A percentile compares a stretch with the other conserved stretches of the same genome.
These are phyloP conservation scores for Paraescarpia echinospica DNA, from an alignment of 1,140 invertebrate genomes.

Conservation along the genomic window DNA sequence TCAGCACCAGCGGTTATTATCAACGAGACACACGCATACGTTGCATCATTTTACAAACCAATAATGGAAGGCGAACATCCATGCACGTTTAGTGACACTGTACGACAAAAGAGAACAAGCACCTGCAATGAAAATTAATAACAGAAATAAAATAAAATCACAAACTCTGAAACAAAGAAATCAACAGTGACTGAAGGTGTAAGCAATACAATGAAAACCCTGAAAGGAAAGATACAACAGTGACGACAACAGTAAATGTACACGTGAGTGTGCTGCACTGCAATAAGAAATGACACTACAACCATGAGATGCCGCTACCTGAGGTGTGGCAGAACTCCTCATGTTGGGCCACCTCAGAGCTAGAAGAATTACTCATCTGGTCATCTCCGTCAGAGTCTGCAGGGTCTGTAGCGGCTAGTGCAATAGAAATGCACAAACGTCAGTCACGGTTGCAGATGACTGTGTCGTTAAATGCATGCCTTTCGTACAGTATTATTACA, in stretches of 20 bases:
- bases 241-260: neutral
- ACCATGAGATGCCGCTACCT: constrained; percentile 36
- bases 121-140: neutral
- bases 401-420: neutral
- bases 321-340: constrained; percentile 41
- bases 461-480: neutral
- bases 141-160: neutral
- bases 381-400: constrained; percentile 15
- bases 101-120: neutral
- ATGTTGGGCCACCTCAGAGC: constrained; percentile 47
- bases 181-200: neutral
- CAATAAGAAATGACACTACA: neutral
- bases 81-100: neutral
- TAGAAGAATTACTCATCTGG: constrained; percentile 45
- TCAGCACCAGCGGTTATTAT: neutral
- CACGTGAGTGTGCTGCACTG: neutral
- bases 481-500: neutral
- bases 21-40: neutral
- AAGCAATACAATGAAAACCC: neutral
- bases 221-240: neutral
- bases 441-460: neutral
- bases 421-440: neutral
- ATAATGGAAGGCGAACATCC: neutral
- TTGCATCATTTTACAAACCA: neutral
- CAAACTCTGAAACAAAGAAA: neutral